Base-by-base conservation (phyloP, 2,113 vertebrate species). In the Eurystomus gularis region DNA sequence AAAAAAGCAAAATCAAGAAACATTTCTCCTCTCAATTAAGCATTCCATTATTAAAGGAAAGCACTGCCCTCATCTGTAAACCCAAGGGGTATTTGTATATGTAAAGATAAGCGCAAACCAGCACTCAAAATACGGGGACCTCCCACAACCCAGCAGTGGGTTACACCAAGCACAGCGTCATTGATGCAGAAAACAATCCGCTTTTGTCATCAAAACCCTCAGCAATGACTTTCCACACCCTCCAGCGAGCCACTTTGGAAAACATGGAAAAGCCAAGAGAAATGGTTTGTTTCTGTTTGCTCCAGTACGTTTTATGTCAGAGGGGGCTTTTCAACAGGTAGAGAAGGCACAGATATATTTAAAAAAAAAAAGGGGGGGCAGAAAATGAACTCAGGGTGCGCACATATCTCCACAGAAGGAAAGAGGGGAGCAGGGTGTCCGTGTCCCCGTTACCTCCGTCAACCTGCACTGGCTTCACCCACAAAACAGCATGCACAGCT, bases 271-370 rank as follows among this genome's bases (percentile, higher is more conserved):
- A 70, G 37, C 17, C 46, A 40, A 66, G 21, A 2, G 9, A 87
- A 94, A 61, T 8, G 1, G 54, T 48, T 11, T 26, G 5, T 26
- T 86, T 26, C 52, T 42, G 13, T 60, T 35, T 7, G 0, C 25
- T 57, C 61, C 24, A 10, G 17, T 25, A 20, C 3, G 15, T 16
- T 60, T 62, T 48, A 40, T 0, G 1, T 29, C 35, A 65, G 49
- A 66, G 0, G 0, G 11, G 14, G n/a, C 26, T 70, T 86, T 62
- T 75, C 35, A 57, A 49, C 18, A 46, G 24, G 17, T 25, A 60
- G 18, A 1, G 6, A 52, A 72, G 20, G 13, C 5, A 17, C 13
- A 31, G 0, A 31, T 3, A 9, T 4, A 12, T 1, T 0, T 6
- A 24, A 37, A 28, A 23, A 33, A 42, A 39, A 13, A 37, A 20